phyloP scores from a whole-genome alignment of 2,888 invertebrate species.

The Cryptophagus acutangulus region DNA sequence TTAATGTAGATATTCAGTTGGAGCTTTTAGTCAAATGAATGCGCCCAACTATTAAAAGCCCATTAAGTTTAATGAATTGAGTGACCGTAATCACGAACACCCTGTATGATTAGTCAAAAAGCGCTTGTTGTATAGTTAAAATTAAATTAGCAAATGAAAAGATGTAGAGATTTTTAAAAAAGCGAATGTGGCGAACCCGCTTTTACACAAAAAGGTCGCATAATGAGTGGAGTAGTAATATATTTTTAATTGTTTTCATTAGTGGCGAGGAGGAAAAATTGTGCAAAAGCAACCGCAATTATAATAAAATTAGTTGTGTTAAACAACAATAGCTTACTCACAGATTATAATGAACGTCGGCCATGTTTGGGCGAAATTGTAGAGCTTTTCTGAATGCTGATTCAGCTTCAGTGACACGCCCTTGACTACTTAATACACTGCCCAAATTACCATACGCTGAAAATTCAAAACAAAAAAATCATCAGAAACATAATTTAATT shows the following conservation, averaged over 20 bases:
- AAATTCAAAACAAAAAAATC: slow-evolving; percentile 43
- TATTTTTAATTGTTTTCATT: slow-evolving; percentile 34
- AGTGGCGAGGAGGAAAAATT: slow-evolving; percentile 21
- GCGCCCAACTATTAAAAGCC: too few relatives aligned
- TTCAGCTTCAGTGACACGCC: slow-evolving; percentile 83
- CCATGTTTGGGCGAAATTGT: slow-evolving; percentile 91
- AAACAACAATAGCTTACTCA: slow-evolving; percentile 57
- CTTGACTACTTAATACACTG: slow-evolving; percentile 87
- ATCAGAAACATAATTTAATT: too few relatives aligned
- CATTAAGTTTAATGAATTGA: too few relatives aligned
- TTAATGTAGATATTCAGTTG: too few relatives aligned
- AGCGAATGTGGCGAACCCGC: not conserved
- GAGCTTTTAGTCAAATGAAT: too few relatives aligned
- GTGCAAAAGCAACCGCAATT: slow-evolving; percentile 23
- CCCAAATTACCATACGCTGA: slow-evolving; percentile 95
- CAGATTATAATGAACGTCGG: slow-evolving; percentile 98
- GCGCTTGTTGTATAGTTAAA: too few relatives aligned
- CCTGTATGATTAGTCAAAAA: too few relatives aligned
- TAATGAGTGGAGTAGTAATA: slow-evolving; percentile 17
- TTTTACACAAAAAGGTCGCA: slow-evolving; percentile 9
- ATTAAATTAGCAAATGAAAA: not conserved
- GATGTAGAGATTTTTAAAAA: not conserved
- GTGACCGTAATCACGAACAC: too few relatives aligned
- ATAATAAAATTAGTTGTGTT: slow-evolving; percentile 26
- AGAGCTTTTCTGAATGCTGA: slow-evolving; percentile 87